phyloP scores from a whole-genome alignment of 2,113 vertebrate genomes.

The Stegostoma tigrinum region DNA sequence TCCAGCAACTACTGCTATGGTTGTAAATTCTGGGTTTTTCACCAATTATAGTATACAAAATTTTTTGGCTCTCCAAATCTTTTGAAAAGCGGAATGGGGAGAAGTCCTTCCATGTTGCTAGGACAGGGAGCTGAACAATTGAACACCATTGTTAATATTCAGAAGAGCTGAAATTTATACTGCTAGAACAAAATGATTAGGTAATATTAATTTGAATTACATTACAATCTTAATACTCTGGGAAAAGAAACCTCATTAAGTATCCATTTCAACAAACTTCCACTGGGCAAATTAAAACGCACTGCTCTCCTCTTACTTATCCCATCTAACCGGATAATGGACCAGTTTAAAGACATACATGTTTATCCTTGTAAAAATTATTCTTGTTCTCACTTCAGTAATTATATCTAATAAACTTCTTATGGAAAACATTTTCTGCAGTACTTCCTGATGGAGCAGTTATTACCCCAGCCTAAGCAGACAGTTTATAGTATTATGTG shows the following conservation, averaged over 20 bases:
- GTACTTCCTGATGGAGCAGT: neutral
- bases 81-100: neutral
- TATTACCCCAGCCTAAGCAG: neutral
- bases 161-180: conserved; percentile 31
- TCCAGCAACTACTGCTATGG: no score
- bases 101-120: neutral
- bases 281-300: neutral
- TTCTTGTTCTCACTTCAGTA: neutral
- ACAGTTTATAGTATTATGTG: conserved; percentile 1
- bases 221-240: neutral
- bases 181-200: conserved; percentile 12
- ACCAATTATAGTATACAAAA: neutral
- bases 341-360: neutral
- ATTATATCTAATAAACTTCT: conserved; percentile 29
- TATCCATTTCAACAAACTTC: conserved; percentile 25
- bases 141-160: conserved; percentile 2
- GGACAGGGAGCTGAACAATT: neutral
- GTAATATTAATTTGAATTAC: conserved; percentile 32
- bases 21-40: conserved; percentile 17
- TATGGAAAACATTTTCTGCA: conserved; percentile 26
- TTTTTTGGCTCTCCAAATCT: neutral
- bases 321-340: neutral
- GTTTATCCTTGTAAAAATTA: neutral
- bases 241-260: conserved; percentile 7
- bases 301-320: neutral